phyloP scores from a whole-genome alignment of 2,888 invertebrate genomes.

The Nomada lathburiana region DNA sequence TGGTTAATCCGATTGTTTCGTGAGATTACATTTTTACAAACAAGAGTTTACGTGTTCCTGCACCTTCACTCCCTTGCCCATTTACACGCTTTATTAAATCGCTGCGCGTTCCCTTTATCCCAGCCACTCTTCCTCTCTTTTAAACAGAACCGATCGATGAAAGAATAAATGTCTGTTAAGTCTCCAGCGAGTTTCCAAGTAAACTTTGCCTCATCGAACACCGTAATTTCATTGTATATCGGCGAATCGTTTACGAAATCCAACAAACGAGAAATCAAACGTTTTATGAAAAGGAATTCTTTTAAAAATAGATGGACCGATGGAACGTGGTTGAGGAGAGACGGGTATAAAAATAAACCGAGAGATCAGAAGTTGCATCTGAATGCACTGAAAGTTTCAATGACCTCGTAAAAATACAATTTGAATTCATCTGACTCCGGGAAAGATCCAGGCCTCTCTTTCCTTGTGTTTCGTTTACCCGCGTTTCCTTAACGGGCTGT shows the following conservation, averaged over 20 bases:
- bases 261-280: neutral
- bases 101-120: conserved; percentile 21
- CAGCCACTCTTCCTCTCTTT: neutral
- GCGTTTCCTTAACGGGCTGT: conserved; percentile 5
- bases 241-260: neutral
- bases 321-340: too few relatives aligned
- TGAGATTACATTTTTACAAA: conserved; percentile 40
- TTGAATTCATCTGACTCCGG: neutral
- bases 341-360: neutral
- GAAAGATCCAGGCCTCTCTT: neutral
- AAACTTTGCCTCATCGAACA: conserved; percentile 27
- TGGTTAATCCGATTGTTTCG: neutral
- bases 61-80: conserved; percentile 30
- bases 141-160: conserved; percentile 26
- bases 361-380: neutral
- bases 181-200: conserved; percentile 8
- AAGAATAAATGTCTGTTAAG: conserved; percentile 15
- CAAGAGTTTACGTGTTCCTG: conserved; percentile 32
- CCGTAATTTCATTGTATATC: conserved; percentile 9
- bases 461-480: neutral
- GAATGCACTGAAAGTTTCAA: conserved; percentile 6
- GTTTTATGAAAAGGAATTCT: neutral
- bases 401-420: conserved; percentile 7
- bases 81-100: conserved; percentile 39
- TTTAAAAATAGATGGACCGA: neutral